Base-by-base conservation (phyloP, 1,140 invertebrate genomes). In the Drosophila virilis region DNA sequence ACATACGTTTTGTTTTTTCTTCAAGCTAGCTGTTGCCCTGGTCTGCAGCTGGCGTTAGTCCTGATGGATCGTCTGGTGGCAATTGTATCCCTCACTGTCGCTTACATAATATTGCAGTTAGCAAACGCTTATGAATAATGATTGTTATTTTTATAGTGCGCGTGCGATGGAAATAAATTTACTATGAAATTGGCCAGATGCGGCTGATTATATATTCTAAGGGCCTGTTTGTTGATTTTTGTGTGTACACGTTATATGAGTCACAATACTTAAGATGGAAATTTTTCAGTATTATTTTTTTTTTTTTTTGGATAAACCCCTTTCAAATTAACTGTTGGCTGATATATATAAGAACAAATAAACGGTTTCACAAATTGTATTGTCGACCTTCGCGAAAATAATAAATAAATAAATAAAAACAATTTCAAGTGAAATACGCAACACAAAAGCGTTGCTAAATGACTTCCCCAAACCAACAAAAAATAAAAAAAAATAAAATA, bases 331-430 rank as follows among this genome's bases (percentile, higher is more conserved):
- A 76, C 38, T 82, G 75, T 88, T 88, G 72, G 65, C 68, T 79
- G 57, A 32, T 67, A 35, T 62, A 62, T 79, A 77, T 68, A 77
- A 86, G 83, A 88, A 88, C 72, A 88, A 86, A 86, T 64, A 79
- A 70, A 54, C 58, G 50, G 38, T 59, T 59, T 84, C 58, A 67
- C 66, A 78, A 75, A 80, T 38, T 38, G 55, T 66, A 67, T 66
- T 72, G 51, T 55, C 65, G 79, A 83, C 83, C 83, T 88, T 86
- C 79, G 72, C 83, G 51, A 73, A 62, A 45, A 9, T 33, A 17
- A 17, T 28, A 55, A 50, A 46, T 32, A 15, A 32, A 52, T 32
- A 33, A 35, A 37, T 38, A 52, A 38, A 33, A 35, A 40, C 38
- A 38, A 37, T 70, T 86, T 88, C 57, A 77, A 88, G 79, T 78